Percentiles rank a stretch among this genome's conserved stretches.
Evolutionary conservation across 2,797 vertebrate genomes (phyloP).

Genomic region (Spatula versicolor): DNA sequence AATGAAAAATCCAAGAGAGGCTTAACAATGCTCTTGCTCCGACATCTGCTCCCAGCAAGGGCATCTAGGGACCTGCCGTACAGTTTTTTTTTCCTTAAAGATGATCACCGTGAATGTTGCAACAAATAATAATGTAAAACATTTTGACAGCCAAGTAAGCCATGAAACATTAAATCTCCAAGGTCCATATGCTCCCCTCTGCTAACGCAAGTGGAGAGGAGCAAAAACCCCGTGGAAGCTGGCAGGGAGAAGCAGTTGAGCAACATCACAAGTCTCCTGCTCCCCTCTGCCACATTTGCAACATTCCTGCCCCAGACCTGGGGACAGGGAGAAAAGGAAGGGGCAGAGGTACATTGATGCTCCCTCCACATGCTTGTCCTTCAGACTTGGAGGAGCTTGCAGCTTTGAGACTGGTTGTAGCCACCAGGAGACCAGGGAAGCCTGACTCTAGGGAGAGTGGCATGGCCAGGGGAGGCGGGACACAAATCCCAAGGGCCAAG

Average conservation of each 20-base stretch:
- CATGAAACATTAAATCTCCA: conserved; percentile 74
- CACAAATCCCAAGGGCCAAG: neutral
- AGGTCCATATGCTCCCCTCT: conserved; percentile 69
- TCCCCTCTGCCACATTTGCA: neutral
- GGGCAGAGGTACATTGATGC: neutral
- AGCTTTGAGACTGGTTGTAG: neutral
- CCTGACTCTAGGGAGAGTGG: neutral
- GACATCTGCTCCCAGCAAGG: conserved; percentile 79
- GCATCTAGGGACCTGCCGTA: conserved; percentile 73
- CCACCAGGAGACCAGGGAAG: neutral
- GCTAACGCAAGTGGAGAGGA: conserved; percentile 41
- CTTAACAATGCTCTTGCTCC: conserved; percentile 57
- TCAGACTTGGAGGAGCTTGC: neutral
- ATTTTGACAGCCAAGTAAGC: conserved; percentile 80
- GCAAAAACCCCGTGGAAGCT: conserved; percentile 18
- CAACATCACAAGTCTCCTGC: neutral
- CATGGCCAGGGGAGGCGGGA: neutral
- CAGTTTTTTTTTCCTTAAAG: conserved; percentile 77
- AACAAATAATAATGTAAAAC: conserved; percentile 77
- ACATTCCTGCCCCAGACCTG: neutral
- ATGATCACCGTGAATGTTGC: conserved; percentile 77
- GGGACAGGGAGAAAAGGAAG: neutral
- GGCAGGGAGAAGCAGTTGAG: neutral
- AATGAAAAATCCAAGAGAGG: conserved; percentile 65
- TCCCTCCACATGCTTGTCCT: neutral